Percentiles rank a stretch among this genome's conserved stretches.
These are phyloP conservation scores for Syngnathus rostellatus DNA, from an alignment of 2,797 vertebrate genomes.

Conservation along the genomic window DNA sequence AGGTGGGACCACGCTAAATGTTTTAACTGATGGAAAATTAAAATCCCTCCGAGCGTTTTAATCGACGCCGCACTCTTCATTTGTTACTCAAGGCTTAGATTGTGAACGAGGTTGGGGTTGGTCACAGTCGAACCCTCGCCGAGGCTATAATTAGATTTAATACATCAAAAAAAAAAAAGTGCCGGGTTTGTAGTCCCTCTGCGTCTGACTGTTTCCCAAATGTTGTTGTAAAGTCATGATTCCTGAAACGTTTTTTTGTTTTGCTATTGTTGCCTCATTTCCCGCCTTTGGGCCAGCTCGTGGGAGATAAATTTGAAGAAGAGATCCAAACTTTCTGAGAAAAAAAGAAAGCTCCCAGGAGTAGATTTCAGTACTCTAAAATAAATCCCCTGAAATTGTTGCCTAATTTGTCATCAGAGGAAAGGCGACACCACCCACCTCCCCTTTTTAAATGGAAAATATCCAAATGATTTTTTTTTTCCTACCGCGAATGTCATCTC, in stretches of 20 bases:
- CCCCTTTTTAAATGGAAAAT: constrained; percentile 56
- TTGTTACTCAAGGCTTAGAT: background rate
- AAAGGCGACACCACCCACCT: constrained; percentile 28
- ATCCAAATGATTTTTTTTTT: constrained; percentile 59
- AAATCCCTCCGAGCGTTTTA: background rate
- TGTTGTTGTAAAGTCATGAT: no score
- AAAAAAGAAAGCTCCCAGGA: background rate
- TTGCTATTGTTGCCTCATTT: no score
- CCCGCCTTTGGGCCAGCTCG: no score
- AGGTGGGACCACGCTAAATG: background rate
- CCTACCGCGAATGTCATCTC: constrained; percentile 17
- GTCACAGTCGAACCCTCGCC: background rate
- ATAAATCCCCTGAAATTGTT: constrained; percentile 52
- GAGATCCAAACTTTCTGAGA: no score
- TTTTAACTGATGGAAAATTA: background rate
- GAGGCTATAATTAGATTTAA: background rate
- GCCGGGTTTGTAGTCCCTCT: background rate
- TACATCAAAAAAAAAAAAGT: background rate
- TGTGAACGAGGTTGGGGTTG: background rate
- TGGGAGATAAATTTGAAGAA: no score
- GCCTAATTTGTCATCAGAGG: constrained; percentile 56
- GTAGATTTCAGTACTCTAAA: constrained; percentile 17
- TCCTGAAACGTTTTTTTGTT: no score
- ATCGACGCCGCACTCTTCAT: background rate
- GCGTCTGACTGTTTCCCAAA: no score